These are phyloP conservation scores for Papilio polyxenes DNA, from an alignment of 1,140 invertebrate species.

Conservation along the genomic window DNA sequence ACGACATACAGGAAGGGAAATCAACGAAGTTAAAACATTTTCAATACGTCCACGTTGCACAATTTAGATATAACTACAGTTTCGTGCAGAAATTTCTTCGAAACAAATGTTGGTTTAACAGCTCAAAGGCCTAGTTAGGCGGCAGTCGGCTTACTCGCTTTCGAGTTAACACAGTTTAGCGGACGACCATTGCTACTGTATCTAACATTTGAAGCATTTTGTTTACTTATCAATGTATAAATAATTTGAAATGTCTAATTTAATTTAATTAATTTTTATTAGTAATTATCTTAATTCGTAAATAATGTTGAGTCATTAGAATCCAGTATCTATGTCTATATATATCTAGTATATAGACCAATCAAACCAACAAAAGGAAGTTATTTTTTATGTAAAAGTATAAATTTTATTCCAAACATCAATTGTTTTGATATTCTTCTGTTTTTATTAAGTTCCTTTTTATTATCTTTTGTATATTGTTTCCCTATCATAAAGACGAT, in stretches of 20 bases:
- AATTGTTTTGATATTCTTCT: not conserved
- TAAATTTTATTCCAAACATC: not conserved
- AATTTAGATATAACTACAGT: not conserved
- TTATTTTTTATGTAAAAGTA: not conserved
- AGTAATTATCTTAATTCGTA: too few relatives aligned
- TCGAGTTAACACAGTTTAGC: not conserved
- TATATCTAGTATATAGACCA: too few relatives aligned
- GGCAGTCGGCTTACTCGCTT: slow-evolving; percentile 2
- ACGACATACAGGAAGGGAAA: not conserved
- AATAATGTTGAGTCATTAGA: too few relatives aligned
- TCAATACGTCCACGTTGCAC: not conserved
- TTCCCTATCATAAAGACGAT: not conserved
- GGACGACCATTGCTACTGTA: not conserved
- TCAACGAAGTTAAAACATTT: not conserved
- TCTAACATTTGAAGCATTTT: not conserved
- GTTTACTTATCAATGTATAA: not conserved
- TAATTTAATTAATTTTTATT: too few relatives aligned
- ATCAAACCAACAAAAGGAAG: not conserved
- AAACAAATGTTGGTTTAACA: slow-evolving; percentile 26
- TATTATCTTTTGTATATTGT: not conserved
- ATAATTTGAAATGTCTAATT: not conserved
- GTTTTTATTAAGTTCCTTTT: not conserved
- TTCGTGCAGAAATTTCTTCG: slow-evolving; percentile 7
- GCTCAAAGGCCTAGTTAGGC: slow-evolving; percentile 14
- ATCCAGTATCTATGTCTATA: too few relatives aligned